Conservation (phyloP, 1,140 invertebrate genomes). For the Nebria ingens region DNA sequence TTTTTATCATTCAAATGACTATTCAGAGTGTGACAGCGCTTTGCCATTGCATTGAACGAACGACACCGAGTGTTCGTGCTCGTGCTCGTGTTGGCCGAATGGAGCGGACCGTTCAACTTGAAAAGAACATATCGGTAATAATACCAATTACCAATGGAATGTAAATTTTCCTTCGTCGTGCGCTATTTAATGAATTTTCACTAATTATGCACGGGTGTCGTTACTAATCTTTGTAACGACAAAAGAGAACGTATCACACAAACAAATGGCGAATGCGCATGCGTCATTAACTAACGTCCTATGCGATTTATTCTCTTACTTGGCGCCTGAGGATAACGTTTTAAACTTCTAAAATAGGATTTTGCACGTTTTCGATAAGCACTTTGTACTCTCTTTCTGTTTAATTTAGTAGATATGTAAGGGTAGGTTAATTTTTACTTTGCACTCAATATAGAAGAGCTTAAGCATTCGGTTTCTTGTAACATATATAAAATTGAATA, state of each 20-base stretch:
- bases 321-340: too few species aligned
- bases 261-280: background rate
- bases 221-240: slow-evolving; percentile 4
- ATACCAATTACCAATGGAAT: slow-evolving; percentile 8
- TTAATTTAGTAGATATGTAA: too few species aligned
- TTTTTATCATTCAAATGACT: slow-evolving; percentile 9
- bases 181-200: slow-evolving; percentile 2
- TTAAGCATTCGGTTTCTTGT: too few species aligned
- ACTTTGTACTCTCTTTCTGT: too few species aligned
- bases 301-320: too few species aligned
- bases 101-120: background rate
- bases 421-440: too few species aligned
- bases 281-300: background rate
- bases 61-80: background rate
- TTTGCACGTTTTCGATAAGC: too few species aligned
- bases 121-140: slow-evolving; percentile 7
- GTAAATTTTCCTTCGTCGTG: slow-evolving; percentile 7
- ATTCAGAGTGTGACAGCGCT: background rate
- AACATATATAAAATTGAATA: too few species aligned
- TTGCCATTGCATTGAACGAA: too few species aligned
- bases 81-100: background rate
- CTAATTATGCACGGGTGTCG: slow-evolving; percentile 5
- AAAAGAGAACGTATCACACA: background rate
- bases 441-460: too few species aligned
- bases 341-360: too few species aligned